Conservation (phyloP, 2,888 invertebrate species). For the Gari tellinella region DNA sequence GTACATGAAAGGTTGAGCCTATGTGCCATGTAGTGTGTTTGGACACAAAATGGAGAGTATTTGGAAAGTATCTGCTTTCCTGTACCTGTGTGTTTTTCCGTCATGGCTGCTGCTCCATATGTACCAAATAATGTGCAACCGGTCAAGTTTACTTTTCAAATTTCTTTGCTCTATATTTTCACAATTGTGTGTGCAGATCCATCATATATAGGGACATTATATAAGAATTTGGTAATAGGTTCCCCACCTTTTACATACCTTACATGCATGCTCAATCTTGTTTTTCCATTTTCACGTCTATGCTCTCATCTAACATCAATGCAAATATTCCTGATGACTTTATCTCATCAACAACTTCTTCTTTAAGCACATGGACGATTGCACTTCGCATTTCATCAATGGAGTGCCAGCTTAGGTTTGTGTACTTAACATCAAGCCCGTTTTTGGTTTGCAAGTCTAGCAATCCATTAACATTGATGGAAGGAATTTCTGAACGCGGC, state of each 20-base stretch:
- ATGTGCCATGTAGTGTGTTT: conserved; percentile 25
- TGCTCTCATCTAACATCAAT: conserved; percentile 39
- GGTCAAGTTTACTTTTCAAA: background rate
- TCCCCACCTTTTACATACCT: conserved; percentile 25
- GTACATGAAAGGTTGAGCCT: conserved; percentile 9
- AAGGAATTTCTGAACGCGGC: background rate
- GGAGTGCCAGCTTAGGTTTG: background rate
- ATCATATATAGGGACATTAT: conserved; percentile 24
- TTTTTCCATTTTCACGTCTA: conserved; percentile 15
- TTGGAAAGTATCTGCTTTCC: background rate
- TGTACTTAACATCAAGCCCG: conserved; percentile 4
- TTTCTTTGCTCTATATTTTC: too few species aligned
- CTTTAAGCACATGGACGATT: background rate
- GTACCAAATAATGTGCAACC: background rate
- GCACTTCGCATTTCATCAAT: background rate
- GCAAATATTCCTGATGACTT: conserved; percentile 15
- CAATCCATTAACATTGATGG: conserved; percentile 1
- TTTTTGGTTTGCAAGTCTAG: background rate
- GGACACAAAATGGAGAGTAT: conserved; percentile 7
- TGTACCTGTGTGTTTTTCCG: background rate
- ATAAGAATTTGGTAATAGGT: conserved; percentile 22
- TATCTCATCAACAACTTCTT: background rate
- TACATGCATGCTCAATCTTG: conserved; percentile 23
- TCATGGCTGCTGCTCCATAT: conserved; percentile 1
- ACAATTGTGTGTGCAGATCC: conserved; percentile 38